Evolutionary conservation across 2,797 vertebrate species (phyloP).

Genomic region (Sebastiscus tertius): DNA sequence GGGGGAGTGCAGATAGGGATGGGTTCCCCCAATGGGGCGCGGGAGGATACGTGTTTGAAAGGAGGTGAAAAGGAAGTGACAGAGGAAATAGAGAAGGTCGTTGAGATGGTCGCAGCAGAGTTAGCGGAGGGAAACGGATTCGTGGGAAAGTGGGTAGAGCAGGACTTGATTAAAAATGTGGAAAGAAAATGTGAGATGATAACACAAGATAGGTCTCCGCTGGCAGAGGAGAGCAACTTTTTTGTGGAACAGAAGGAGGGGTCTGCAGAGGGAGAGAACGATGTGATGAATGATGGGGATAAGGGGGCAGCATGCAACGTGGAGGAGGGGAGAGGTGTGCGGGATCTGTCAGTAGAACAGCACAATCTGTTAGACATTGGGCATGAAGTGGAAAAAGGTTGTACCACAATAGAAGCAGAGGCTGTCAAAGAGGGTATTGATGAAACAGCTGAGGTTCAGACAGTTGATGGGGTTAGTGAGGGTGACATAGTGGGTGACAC

Average conservation of each 20-base stretch:
- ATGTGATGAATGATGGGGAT: constrained; percentile 7
- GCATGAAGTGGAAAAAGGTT: constrained; percentile 19
- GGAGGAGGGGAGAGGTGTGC: constrained; percentile 36
- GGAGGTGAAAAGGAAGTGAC: constrained; percentile 53
- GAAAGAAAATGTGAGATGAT: constrained; percentile 75
- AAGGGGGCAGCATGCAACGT: constrained; percentile 11
- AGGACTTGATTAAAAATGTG: constrained; percentile 64
- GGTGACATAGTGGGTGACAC: constrained; percentile 5
- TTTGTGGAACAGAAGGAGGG: constrained; percentile 40
- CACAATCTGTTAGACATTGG: constrained; percentile 10
- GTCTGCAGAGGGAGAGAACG: constrained; percentile 34
- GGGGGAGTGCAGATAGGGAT: constrained; percentile 30
- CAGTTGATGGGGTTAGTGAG: neutral
- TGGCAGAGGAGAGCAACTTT: constrained; percentile 38
- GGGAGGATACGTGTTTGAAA: constrained; percentile 48
- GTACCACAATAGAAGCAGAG: constrained; percentile 5
- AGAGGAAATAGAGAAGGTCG: constrained; percentile 61
- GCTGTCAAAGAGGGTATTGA: constrained; percentile 12
- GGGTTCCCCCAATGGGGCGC: constrained; percentile 26
- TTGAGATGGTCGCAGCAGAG: constrained; percentile 46
- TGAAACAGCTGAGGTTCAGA: constrained; percentile 21
- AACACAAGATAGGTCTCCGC: constrained; percentile 51
- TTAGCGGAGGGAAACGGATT: constrained; percentile 51
- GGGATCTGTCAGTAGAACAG: constrained; percentile 21
- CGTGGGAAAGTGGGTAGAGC: constrained; percentile 65